Evolutionary conservation across 1,140 invertebrate species (phyloP).

Genomic region (Odontomachus brunneus): DNA sequence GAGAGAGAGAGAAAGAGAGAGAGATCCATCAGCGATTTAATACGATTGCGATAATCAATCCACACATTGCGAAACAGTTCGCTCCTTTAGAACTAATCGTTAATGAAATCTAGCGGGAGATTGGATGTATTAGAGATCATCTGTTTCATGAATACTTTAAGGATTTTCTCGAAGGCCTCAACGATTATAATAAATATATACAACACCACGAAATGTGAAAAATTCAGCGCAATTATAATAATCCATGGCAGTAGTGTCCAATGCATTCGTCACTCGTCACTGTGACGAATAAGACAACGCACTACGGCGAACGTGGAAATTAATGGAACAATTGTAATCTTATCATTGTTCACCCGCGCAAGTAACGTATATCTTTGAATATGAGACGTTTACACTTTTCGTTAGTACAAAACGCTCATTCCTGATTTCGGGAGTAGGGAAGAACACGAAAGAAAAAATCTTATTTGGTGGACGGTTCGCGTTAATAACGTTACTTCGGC

Average conservation of each 20-base stretch:
- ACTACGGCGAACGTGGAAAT: conserved; percentile 10
- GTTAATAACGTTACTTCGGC: neutral
- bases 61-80: conserved; percentile 42
- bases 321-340: conserved; percentile 29
- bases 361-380: neutral
- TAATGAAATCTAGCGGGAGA: conserved; percentile 46
- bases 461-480: no score
- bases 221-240: conserved; percentile 42
- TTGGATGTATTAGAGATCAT: conserved; percentile 34
- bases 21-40: conserved; percentile 51
- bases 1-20: conserved; percentile 26
- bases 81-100: conserved; percentile 54
- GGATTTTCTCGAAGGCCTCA: conserved; percentile 3
- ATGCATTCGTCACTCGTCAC: conserved; percentile 42
- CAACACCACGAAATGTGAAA: conserved; percentile 17
- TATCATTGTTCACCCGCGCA: neutral
- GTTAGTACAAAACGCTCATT: neutral
- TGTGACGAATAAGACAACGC: conserved; percentile 43
- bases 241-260: conserved; percentile 13
- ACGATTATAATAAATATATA: conserved; percentile 31
- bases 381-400: neutral
- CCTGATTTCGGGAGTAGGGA: neutral
- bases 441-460: neutral
- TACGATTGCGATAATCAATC: conserved; percentile 52
- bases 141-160: conserved; percentile 40